Conservation (phyloP, 2,113 vertebrate species). For the Strix uralensis region DNA sequence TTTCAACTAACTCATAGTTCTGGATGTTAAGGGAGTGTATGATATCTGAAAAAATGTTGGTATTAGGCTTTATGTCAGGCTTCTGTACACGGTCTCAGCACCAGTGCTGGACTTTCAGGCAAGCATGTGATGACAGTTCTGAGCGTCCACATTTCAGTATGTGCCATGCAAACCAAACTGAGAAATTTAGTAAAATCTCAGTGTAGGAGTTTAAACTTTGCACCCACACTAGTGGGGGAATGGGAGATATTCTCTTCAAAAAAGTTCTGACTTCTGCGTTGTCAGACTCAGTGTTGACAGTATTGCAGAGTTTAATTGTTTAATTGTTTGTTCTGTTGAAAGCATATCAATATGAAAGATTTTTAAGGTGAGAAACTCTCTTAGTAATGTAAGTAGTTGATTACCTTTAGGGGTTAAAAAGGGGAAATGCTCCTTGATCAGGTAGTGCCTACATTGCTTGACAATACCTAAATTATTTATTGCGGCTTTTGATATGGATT, state of each 20-base stretch:
- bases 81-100: background rate
- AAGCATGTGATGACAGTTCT: background rate
- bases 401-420: background rate
- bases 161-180: background rate
- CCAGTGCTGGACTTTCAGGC: background rate
- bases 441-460: background rate
- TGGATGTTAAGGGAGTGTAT: background rate
- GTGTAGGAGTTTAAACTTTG: background rate
- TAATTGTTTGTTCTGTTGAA: background rate
- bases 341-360: background rate
- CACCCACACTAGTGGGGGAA: background rate
- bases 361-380: background rate
- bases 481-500: background rate
- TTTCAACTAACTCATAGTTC: background rate
- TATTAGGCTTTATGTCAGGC: background rate
- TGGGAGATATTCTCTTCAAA: background rate
- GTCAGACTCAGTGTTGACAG: background rate
- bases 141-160: accelerated
- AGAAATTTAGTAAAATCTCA: background rate
- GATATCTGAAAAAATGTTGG: background rate
- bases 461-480: background rate
- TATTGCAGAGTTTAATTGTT: background rate
- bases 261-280: background rate
- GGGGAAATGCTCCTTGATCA: background rate
- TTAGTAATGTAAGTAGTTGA: background rate